Evolutionary conservation across 2,888 invertebrate genomes (phyloP), one percentile per base, ranked within the genome.

Genomic region (Dugesia japonica): DNA sequence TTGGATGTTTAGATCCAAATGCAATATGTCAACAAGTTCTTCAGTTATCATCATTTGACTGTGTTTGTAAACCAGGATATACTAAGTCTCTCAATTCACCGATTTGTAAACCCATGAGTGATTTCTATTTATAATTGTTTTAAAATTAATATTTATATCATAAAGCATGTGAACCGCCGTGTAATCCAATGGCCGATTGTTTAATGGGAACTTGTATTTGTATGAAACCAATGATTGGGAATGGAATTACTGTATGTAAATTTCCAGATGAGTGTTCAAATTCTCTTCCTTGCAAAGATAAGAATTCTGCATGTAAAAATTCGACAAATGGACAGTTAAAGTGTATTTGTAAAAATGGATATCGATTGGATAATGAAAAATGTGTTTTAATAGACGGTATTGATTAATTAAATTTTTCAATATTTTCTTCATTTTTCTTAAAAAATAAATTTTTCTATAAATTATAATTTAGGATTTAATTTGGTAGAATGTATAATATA

Each of bases 371-470:
- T 9, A 56, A 56, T 56, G 17, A 56, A 1, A 56, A 56, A 4
- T 56, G 56, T 56, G 56, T 56, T 56, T n/a, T 56, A 56, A n/a
- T 9, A 56, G 23, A n/a, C 56, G 56, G 56, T 56, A 56, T n/a
- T n/a, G n/a, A n/a, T n/a, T n/a, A n/a, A n/a, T n/a, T n/a, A n/a
- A n/a, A n/a, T n/a, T n/a, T n/a, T n/a, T n/a, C n/a, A n/a, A n/a
- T n/a, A n/a, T n/a, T n/a, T n/a, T n/a, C n/a, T n/a, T n/a, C n/a
- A n/a, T n/a, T n/a, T n/a, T n/a, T n/a, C n/a, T n/a, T n/a, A n/a
- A n/a, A n/a, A n/a, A n/a, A n/a, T n/a, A n/a, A n/a, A n/a, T n/a
- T n/a, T n/a, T n/a, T n/a, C n/a, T n/a, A n/a, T n/a, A n/a, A n/a
- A n/a, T n/a, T n/a, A n/a, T n/a, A n/a, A n/a, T n/a, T n/a, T n/a